Conservation (phyloP, 30 jellyfish, hydroid and myxozoan genomes). For the Phacellophora camtschatica region DNA sequence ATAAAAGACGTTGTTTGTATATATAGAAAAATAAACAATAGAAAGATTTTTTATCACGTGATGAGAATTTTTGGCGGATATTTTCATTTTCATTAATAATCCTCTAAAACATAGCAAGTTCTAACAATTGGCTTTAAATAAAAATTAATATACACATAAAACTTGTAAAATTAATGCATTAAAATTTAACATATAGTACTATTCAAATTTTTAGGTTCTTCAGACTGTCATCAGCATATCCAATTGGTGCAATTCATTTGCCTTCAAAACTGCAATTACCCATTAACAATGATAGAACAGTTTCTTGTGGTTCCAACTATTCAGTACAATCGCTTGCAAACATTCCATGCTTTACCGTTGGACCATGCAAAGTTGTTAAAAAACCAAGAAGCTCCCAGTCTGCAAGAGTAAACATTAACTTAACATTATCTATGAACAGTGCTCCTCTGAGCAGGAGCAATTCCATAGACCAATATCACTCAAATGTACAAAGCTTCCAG, state of each 20-base stretch:
- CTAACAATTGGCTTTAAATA: neutral
- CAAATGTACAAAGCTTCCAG: too few species aligned
- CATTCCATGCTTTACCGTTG: constrained; percentile 1
- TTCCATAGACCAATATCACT: too few species aligned
- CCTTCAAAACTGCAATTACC: neutral
- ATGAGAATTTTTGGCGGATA: too few species aligned
- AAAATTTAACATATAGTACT: neutral
- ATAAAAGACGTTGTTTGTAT: too few species aligned
- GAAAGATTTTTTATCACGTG: too few species aligned
- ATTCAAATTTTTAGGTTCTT: neutral
- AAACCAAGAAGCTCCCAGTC: neutral
- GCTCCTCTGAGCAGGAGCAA: too few species aligned
- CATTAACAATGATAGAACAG: neutral
- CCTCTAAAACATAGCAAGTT: too few species aligned
- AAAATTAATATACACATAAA: neutral
- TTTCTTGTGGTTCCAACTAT: neutral
- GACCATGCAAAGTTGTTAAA: neutral
- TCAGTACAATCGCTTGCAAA: neutral
- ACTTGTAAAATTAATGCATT: neutral
- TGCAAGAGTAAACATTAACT: neutral
- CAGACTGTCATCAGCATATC: constrained; percentile 11
- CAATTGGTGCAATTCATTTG: neutral
- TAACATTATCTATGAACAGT: too few species aligned
- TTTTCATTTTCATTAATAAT: too few species aligned
- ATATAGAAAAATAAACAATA: too few species aligned